Evolutionary conservation across 64 coral and sea anemone species (phyloP).

Genomic region (Pocillopora verrucosa): DNA sequence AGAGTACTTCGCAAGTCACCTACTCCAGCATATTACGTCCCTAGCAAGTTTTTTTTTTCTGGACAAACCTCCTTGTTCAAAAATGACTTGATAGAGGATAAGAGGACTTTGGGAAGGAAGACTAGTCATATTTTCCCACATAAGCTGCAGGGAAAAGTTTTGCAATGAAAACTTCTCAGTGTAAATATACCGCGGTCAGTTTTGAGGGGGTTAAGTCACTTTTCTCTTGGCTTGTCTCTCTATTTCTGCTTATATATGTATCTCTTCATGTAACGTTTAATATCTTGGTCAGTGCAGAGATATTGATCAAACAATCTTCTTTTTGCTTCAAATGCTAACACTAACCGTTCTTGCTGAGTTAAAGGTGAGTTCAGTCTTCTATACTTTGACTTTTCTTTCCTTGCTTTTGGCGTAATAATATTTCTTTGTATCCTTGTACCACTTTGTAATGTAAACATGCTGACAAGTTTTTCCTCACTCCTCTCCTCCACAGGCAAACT

Average conservation of each 20-base stretch:
- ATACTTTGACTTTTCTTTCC: background rate
- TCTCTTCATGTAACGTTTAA: background rate
- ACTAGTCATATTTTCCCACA: background rate
- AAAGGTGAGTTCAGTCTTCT: constrained; percentile 30
- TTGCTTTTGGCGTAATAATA: background rate
- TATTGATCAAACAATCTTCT: background rate
- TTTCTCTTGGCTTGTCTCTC: background rate
- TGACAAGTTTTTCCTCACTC: background rate
- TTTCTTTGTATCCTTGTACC: background rate
- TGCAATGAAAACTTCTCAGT: too few relatives aligned
- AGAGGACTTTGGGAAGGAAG: background rate
- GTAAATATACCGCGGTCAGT: background rate
- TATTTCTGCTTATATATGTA: background rate
- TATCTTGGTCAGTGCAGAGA: background rate
- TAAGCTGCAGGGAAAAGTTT: too few relatives aligned
- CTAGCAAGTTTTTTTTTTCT: too few relatives aligned
- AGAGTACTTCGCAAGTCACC: too few relatives aligned
- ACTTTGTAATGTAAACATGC: background rate
- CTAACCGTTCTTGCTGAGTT: constrained; percentile 24
- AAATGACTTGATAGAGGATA: too few relatives aligned
- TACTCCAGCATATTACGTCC: too few relatives aligned
- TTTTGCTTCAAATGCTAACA: constrained; percentile 22
- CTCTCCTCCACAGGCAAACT: constrained; percentile 46
- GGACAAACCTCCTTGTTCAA: too few relatives aligned
- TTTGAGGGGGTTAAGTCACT: background rate